Evolutionary conservation across 2,113 vertebrate genomes (phyloP), one percentile per base, ranked within the genome.

Genomic region (Pholis gunnellus): DNA sequence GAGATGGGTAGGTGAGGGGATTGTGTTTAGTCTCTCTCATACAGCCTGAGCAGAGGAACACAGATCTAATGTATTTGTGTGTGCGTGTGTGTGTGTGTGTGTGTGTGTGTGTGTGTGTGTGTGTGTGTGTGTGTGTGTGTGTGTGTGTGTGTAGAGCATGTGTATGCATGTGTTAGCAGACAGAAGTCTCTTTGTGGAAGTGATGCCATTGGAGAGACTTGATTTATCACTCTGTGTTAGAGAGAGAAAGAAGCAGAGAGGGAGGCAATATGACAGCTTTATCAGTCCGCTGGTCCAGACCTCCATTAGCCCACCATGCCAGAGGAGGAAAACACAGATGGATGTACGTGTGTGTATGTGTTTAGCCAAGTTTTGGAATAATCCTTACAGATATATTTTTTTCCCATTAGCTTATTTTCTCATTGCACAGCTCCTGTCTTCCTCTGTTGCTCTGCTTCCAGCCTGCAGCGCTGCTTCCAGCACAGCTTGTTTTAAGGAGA

Each of bases 231-330:
- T 72, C n/a, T 65, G 66, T 84, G 72, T 75, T 72, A 69, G 70
- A 75, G 74, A 82, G 59, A 59, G 72, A 50, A 59, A 61, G 75
- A 52, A 78, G 64, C 81, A 72, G 72, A 46, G 74, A 72, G 74
- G 22, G 46, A 74, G 73, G 66, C 34, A 7, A 63, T 54, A 40
- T 81, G 87, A 88, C 79, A 81, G 81, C 71, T 87, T 88, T 88
- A 91, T 87, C 89, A 85, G 81, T 63, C 72, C 65, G 48, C 78
- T 69, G 66, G 81, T 82, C 72, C 82, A 87, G 85, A 85, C 72
- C 69, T 86, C 81, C 69, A 87, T 87, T 81, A 87, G 81, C 60
- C 61, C 77, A 70, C 63, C 6, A 7, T 52, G 48, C 74, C 77
- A 81, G 65, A 82, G 75, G 50, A 88, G 20, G 34, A 66, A 75